Evolutionary conservation across 2,113 vertebrate species (phyloP), one percentile per base, ranked within the genome.

Genomic region (Mesoclemmys tuberculata): DNA sequence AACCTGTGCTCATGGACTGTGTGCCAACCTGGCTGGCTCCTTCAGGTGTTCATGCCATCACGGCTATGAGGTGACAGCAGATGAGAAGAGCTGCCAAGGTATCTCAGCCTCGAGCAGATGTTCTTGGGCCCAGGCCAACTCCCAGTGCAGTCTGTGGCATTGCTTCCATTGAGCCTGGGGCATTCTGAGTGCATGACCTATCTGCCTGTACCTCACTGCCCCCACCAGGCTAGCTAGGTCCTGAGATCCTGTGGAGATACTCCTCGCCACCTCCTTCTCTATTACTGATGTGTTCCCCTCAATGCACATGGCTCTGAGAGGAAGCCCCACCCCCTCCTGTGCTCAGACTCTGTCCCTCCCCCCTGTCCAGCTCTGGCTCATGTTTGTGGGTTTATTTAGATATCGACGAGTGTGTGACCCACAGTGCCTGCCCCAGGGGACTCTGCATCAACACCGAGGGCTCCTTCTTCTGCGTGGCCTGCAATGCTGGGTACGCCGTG

Each of bases 361-460:
- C 64, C 81, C 95, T 85, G 58, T 74, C 71, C 74, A 5, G 0
- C 31, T 88, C 75, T 96, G 80, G 46, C 46, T 92, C 64, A 85
- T 54, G 56, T 79, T 78, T 48, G 2, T 97, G 93, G 80, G 81
- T 91, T 93, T 79, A 91, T 97, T 71, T 97, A 99, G 99, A 99
- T 96, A 96, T 99, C 1, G 78, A 99, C 14, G 99, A 99, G 90
- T 99, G 99, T 86, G 77, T 93, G 27, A 95, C 96, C 85, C 96
- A 71, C 58, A 95, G 97, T 85, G 87, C 98, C 11, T 99, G 99
- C 95, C 97, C 97, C 4, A 96, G 95, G 0, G 98, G 98, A 26
- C 98, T 99, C 93, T 99, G 99, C 95, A 97, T 98, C 94, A 99
- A 99, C 97, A 99, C 98, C 0, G 97, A 98, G 52, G 99, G 99